Evolutionary conservation across 64 coral and sea anemone genomes (phyloP).

Genomic region (Actinia tenebrosa): DNA sequence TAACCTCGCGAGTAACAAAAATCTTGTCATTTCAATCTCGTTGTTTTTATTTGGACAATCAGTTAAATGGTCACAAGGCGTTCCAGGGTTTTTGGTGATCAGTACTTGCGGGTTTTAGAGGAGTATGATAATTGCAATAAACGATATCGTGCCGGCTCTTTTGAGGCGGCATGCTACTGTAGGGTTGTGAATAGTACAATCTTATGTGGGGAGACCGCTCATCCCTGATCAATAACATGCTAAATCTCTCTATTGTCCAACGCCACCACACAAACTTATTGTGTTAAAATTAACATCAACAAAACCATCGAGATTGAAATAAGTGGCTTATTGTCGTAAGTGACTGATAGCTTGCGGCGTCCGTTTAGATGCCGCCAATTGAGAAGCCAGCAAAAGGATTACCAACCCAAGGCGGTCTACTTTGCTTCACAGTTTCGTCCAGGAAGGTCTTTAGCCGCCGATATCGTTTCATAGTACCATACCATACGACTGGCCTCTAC

Average conservation of each 20-base stretch:
- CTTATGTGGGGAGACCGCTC: conserved; percentile 15
- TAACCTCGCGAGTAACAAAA: background rate
- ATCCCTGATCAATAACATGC: conserved; percentile 36
- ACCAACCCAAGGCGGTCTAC: conserved; percentile 61
- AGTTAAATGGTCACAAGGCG: background rate
- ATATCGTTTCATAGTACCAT: background rate
- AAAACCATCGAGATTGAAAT: conserved; percentile 77
- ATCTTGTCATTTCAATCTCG: background rate
- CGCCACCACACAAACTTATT: conserved; percentile 61
- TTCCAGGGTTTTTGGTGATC: background rate
- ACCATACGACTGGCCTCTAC: background rate
- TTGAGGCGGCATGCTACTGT: conserved; percentile 14
- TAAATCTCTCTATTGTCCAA: conserved; percentile 65
- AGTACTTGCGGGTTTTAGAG: background rate
- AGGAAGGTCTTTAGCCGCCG: conserved; percentile 11
- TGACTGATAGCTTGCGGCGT: conserved; percentile 68
- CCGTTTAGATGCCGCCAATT: conserved; percentile 58
- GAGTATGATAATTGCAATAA: background rate
- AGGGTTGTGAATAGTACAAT: background rate
- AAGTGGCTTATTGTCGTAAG: conserved; percentile 75
- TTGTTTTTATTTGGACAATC: conserved; percentile 16
- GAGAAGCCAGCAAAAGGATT: conserved; percentile 43
- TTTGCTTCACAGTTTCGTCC: conserved; percentile 88
- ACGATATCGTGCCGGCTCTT: conserved; percentile 1
- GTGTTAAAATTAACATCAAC: conserved; percentile 95